These are phyloP conservation scores for Desmodus rotundus DNA, from an alignment of 2,113 vertebrate genomes.

Conservation along the genomic window DNA sequence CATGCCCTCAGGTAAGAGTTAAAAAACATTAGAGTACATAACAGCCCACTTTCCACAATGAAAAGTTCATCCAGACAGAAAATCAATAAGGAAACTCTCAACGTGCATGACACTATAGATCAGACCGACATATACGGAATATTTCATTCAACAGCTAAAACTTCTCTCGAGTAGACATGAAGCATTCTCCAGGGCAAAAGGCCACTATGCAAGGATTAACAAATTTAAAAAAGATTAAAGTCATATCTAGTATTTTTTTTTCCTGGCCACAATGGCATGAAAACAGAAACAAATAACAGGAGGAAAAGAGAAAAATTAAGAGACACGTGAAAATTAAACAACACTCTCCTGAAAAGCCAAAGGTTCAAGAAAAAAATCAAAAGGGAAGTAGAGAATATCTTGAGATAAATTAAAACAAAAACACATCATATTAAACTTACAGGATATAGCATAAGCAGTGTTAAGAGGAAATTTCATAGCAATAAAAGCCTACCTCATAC, in stretches of 20 bases:
- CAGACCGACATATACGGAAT: neutral
- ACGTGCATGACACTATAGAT: neutral
- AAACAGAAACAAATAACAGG: neutral
- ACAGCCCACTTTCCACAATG: neutral
- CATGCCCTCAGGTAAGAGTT: no score
- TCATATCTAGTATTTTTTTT: neutral
- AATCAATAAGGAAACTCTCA: neutral
- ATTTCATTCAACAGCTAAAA: neutral
- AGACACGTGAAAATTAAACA: neutral
- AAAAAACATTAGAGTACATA: neutral
- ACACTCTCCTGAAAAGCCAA: neutral
- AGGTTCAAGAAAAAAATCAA: neutral
- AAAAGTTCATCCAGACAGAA: neutral
- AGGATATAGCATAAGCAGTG: neutral
- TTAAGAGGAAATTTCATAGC: neutral
- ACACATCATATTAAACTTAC: neutral
- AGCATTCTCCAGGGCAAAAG: neutral
- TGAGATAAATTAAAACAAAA: neutral
- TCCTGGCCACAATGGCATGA: neutral
- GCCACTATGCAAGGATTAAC: neutral
- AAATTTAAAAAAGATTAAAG: neutral
- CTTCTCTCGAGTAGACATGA: neutral
- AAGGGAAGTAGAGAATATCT: neutral
- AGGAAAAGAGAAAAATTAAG: neutral
- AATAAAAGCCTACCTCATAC: neutral